These are phyloP conservation scores for Agrilus planipennis DNA, from an alignment of 1,140 invertebrate species.

Conservation along the genomic window DNA sequence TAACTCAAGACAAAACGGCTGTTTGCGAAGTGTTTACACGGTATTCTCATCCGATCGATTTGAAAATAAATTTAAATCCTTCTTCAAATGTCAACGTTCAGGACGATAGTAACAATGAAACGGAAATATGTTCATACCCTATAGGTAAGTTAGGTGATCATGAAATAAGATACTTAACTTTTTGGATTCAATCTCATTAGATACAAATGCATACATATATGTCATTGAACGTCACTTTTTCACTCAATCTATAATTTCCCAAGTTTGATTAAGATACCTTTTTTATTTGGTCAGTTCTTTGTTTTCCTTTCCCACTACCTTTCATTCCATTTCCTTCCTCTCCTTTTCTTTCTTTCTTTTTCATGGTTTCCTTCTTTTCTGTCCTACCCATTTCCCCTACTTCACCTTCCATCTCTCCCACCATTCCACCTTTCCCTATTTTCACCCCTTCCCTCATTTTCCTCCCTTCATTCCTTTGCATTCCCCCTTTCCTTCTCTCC, in stretches of 20 bases:
- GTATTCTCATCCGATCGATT: conserved; percentile 37
- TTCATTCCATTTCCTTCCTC: conserved; percentile 12
- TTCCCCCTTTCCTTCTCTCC: conserved; percentile 22
- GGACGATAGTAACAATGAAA: conserved; percentile 30
- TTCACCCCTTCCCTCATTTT: too few species aligned
- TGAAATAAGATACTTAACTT: too few species aligned
- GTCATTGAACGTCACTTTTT: too few species aligned
- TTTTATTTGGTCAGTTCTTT: not conserved
- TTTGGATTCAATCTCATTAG: too few species aligned
- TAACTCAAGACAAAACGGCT: conserved; percentile 34
- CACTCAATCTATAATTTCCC: too few species aligned
- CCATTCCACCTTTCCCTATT: conserved; percentile 1
- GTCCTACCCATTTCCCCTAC: too few species aligned
- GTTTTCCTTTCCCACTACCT: not conserved
- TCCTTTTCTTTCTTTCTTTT: conserved; percentile 31
- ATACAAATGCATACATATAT: too few species aligned
- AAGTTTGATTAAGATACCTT: too few species aligned
- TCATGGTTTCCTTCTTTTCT: too few species aligned
- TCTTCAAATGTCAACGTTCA: conserved; percentile 29
- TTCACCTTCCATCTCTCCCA: not conserved
- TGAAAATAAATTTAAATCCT: conserved; percentile 41
- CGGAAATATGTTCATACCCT: conserved; percentile 32
- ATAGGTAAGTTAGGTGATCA: conserved; percentile 21
- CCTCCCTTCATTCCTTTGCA: conserved; percentile 30
- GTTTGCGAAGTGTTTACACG: conserved; percentile 51